These are phyloP conservation scores for Abscondita cerata DNA, from an alignment of 2,888 invertebrate genomes.

Conservation along the genomic window DNA sequence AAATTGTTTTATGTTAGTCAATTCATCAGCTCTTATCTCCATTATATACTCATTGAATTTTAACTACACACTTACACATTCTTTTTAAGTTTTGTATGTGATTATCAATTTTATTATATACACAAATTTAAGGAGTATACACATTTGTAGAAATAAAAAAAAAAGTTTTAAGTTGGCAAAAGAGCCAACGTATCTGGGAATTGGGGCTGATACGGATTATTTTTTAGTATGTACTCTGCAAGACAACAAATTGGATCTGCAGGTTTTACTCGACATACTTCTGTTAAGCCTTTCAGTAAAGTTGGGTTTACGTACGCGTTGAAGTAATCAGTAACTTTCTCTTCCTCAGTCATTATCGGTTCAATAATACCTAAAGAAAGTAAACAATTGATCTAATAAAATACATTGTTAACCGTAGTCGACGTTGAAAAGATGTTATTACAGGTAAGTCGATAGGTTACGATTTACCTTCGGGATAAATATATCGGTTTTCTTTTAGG, in stretches of 20 bases:
- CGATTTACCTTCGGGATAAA: slow-evolving; percentile 86
- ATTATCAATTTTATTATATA: too few relatives aligned
- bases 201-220: slow-evolving; percentile 78
- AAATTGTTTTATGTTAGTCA: too few relatives aligned
- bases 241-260: slow-evolving; percentile 79
- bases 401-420: too few relatives aligned
- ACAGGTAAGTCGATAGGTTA: too few relatives aligned
- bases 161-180: slow-evolving; percentile 52
- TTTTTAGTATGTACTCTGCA: slow-evolving; percentile 75
- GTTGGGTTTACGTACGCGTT: slow-evolving; percentile 71
- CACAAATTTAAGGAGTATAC: neutral
- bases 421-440: too few relatives aligned
- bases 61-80: too few relatives aligned
- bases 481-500: slow-evolving; percentile 83
- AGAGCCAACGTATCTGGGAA: slow-evolving; percentile 52
- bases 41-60: too few relatives aligned
- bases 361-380: slow-evolving; percentile 73
- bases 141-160: neutral
- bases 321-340: slow-evolving; percentile 72
- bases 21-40: too few relatives aligned
- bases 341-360: slow-evolving; percentile 68
- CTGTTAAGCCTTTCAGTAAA: slow-evolving; percentile 67
- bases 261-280: slow-evolving; percentile 75
- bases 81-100: too few relatives aligned
- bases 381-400: neutral